These are phyloP conservation scores for Denticeps clupeoides DNA, from an alignment of 2,797 vertebrate genomes.

Conservation along the genomic window DNA sequence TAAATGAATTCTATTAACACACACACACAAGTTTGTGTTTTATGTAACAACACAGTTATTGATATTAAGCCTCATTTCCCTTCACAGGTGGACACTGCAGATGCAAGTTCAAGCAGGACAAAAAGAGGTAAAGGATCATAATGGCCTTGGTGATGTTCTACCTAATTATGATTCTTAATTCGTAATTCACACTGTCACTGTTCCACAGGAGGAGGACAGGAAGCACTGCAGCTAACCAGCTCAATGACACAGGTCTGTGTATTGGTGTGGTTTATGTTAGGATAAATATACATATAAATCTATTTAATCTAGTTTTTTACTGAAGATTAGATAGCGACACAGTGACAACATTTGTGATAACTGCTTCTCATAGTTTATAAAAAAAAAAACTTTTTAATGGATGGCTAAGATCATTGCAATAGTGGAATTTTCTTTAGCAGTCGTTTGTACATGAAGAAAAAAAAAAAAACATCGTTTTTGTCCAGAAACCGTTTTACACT, in stretches of 20 bases:
- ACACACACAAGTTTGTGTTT: neutral
- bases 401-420: too few relatives aligned
- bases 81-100: slow-evolving; percentile 65
- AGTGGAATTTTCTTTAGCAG: too few relatives aligned
- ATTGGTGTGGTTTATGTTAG: neutral
- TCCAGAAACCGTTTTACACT: too few relatives aligned
- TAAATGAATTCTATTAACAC: neutral
- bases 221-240: slow-evolving; percentile 51
- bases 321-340: too few relatives aligned
- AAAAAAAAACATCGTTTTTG: neutral
- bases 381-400: too few relatives aligned
- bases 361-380: too few relatives aligned
- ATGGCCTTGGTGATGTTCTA: too few relatives aligned
- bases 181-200: neutral
- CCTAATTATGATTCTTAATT: too few relatives aligned
- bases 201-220: slow-evolving; percentile 53
- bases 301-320: too few relatives aligned
- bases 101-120: slow-evolving; percentile 70
- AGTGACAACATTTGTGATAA: too few relatives aligned
- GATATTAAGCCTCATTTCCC: slow-evolving; percentile 5
- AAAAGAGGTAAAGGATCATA: slow-evolving; percentile 56
- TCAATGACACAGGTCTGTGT: slow-evolving; percentile 46
- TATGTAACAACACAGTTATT: neutral
- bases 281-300: too few relatives aligned
- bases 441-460: neutral